Evolutionary conservation across 2,113 vertebrate species (phyloP), one percentile per base, ranked within the genome.

Genomic region (Cyphomyrus plagiostoma): DNA sequence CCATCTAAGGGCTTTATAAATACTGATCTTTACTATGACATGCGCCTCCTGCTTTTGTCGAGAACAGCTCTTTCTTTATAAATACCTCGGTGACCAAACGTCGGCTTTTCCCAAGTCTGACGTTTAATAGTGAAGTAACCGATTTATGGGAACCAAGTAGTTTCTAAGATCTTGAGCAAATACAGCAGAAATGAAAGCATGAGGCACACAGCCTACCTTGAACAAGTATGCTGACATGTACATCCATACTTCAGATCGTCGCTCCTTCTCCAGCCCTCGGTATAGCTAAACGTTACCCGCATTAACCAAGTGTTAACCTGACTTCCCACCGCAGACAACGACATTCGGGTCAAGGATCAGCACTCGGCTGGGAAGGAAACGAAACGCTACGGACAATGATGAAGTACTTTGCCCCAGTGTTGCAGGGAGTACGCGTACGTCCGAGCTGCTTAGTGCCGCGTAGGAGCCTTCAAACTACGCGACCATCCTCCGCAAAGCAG

Each of bases 121-220:
- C 30, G 74, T 35, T 11, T 39, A 35, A 35, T 35, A 80, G 3
- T 19, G 4, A 19, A 80, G 74, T 5, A 80, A 80, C 74, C 35
- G 15, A 8, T 42, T 77, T 39, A 42, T 80, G 13, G 17, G 35
- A 80, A 39, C 35, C 30, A 42, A 17, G 35, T 80, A 80, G 35
- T 70, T 70, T 70, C 35, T 42, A 42, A 80, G 74, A 80, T 17
- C 30, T 80, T 80, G 74, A n/a, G 30, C 15, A 80, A 80, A 42
- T 80, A 35, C 35, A 80, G 35, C 15, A 46, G 21, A 84, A 84
- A 84, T 84, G 90, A 53, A 92, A 93, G 93, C 86, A 77, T 13
- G 90, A 94, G 62, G 62, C 94, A 46, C 95, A 46, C 94, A 95
- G 94, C 95, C 94, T 93, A 83, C 92, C 88, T 92, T 82, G 21